Base-by-base conservation (phyloP, 30 jellyfish, hydroid and myxozoan species). In the Turritopsis rubra region DNA sequence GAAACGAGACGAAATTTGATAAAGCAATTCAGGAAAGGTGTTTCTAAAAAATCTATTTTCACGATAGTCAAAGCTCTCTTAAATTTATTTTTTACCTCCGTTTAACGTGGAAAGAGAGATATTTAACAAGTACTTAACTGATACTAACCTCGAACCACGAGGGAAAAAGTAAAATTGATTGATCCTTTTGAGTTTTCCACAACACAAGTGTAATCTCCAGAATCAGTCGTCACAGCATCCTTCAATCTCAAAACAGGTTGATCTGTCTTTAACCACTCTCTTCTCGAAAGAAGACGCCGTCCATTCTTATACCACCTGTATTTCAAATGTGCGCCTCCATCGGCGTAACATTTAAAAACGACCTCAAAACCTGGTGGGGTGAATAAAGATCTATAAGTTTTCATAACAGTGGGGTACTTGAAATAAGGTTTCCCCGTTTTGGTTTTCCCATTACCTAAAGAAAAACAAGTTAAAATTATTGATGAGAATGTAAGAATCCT, bases 291-390 rank as follows among this genome's bases (percentile, higher is more conserved):
- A 1, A 81, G 70, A 1, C 88, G 75, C 53, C 81, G 72, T 7
- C 95, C 92, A 54, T 93, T 81, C 74, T 88, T 93, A 29, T 79
- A 72, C 99, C 99, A 93, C 29, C 28, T 81, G 81, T 93, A 93
- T 8, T 66, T 60, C 8, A 93, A 81, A n/a, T 96, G 99, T 73
- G 18, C 21, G 20, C 29, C 30, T 29, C 97, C 97, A 16, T 66
- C 77, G 7, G 96, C 96, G 18, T 71, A 20, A 73, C 97, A 91
- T 4, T 79, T 66, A 52, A 91, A 81, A 28, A 79, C 85, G 19
- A 80, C 83, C 52, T 81, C 86, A 70, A 73, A 84, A 66, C 97
- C 93, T 73, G 90, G 85, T 26, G 88, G 77, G 29, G 17, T 29
- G 19, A 85, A 71, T 1, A 89, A 31, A 28, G n/a, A 30, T 68